Evolutionary conservation across 1,140 invertebrate genomes (phyloP).

Genomic region (Oscheius sp.): DNA sequence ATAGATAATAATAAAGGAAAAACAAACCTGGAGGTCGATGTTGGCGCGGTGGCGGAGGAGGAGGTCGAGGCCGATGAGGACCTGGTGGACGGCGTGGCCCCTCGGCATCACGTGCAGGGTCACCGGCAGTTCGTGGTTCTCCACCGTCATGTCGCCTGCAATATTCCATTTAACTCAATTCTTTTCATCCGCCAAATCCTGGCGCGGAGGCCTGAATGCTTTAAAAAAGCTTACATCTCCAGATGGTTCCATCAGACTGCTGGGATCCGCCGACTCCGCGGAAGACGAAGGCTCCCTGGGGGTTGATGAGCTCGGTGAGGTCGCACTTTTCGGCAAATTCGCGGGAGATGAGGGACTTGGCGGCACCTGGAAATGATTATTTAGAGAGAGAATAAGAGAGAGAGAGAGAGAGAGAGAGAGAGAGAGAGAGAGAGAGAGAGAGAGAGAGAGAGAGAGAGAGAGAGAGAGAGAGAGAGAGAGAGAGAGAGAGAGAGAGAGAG

Average conservation of each 20-base stretch:
- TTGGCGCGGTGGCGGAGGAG: neutral
- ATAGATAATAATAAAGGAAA: neutral
- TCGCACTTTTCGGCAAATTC: neutral
- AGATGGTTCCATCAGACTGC: neutral
- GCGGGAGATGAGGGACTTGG: neutral
- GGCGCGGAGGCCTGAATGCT: neutral
- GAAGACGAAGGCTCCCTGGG: neutral
- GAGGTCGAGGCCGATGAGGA: constrained; percentile 5
- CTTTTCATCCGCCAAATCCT: neutral
- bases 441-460: neutral
- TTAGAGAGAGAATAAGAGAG: neutral
- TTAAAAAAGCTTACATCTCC: neutral
- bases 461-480: too few species aligned
- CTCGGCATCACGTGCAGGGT: neutral
- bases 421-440: neutral
- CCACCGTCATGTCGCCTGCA: constrained; percentile 1
- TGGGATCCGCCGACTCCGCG: neutral
- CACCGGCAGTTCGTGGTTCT: neutral
- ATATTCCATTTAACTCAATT: neutral
- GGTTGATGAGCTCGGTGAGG: neutral
- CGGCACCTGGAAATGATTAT: neutral
- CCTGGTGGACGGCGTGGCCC: neutral
- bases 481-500: too few species aligned
- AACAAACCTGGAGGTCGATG: neutral
- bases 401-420: neutral